Conservation (phyloP, 1,140 invertebrate species). For the Brachionus paranguensis region DNA sequence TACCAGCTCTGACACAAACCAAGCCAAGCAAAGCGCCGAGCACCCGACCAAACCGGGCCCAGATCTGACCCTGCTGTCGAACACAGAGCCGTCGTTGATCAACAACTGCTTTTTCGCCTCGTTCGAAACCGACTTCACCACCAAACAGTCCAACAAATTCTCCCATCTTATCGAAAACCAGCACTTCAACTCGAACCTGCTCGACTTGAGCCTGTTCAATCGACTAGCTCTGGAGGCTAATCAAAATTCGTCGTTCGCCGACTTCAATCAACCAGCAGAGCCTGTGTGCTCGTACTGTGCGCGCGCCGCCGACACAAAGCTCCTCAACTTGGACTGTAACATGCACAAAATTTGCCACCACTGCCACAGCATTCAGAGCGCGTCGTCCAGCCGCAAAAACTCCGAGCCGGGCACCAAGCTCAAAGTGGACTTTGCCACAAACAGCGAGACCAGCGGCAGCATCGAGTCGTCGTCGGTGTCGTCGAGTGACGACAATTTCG, state of each 20-base stretch:
- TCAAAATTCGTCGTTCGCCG: background rate
- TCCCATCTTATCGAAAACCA: background rate
- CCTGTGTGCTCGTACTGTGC: background rate
- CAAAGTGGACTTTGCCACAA: background rate
- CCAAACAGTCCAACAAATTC: background rate
- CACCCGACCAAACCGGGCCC: background rate
- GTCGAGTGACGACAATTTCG: conserved; percentile 19
- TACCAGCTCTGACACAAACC: background rate
- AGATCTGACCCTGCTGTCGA: background rate
- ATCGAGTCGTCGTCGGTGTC: conserved; percentile 32
- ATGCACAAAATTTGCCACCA: conserved; percentile 3
- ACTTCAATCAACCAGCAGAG: background rate
- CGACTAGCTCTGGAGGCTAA: background rate
- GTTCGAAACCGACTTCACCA: background rate
- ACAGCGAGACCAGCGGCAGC: background rate
- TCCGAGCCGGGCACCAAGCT: background rate
- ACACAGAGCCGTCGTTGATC: background rate
- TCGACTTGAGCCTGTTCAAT: conserved; percentile 4
- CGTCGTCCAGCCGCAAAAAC: conserved; percentile 18
- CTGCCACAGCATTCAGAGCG: background rate
- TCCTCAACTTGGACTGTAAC: background rate
- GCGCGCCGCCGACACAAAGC: background rate
- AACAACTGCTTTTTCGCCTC: conserved; percentile 6
- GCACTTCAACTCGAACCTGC: background rate
- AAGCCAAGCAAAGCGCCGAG: background rate